phyloP scores from a whole-genome alignment of 1,140 invertebrate species.

The Lasioglossum baleicum region DNA sequence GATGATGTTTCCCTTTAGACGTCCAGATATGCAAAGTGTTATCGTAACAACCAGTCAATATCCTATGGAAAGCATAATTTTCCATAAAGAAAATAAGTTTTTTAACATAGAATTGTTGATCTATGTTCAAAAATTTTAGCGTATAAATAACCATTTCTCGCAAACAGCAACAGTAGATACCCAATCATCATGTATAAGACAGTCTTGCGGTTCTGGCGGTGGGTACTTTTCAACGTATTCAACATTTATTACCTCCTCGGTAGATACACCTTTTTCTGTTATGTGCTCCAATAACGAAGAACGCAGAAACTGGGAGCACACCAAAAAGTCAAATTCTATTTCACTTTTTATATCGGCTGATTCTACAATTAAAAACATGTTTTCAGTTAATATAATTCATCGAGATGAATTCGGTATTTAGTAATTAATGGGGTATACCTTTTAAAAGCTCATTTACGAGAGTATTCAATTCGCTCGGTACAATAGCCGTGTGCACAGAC shows the following conservation, averaged over 20 bases:
- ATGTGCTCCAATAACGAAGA: constrained; percentile 85
- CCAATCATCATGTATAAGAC: constrained; percentile 97
- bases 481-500: constrained; percentile 87
- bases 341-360: constrained; percentile 75
- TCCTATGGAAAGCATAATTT: constrained; percentile 80
- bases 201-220: constrained; percentile 93
- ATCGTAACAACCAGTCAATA: constrained; percentile 97
- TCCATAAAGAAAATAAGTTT: background rate
- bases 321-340: constrained; percentile 93
- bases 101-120: background rate
- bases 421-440: constrained; percentile 76
- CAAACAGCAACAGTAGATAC: constrained; percentile 90
- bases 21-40: constrained; percentile 95
- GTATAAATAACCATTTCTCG: constrained; percentile 84
- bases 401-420: background rate
- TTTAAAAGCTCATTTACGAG: constrained; percentile 90
- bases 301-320: constrained; percentile 89
- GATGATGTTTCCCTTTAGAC: constrained; percentile 89
- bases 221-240: constrained; percentile 95
- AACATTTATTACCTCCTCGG: constrained; percentile 90
- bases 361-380: constrained; percentile 59
- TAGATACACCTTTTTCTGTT: constrained; percentile 84
- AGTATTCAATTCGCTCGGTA: constrained; percentile 86
- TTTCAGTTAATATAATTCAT: background rate
- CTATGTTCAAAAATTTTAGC: background rate